Evolutionary conservation across 2,888 invertebrate species (phyloP).

Genomic region (Onthophagus sagittarius): DNA sequence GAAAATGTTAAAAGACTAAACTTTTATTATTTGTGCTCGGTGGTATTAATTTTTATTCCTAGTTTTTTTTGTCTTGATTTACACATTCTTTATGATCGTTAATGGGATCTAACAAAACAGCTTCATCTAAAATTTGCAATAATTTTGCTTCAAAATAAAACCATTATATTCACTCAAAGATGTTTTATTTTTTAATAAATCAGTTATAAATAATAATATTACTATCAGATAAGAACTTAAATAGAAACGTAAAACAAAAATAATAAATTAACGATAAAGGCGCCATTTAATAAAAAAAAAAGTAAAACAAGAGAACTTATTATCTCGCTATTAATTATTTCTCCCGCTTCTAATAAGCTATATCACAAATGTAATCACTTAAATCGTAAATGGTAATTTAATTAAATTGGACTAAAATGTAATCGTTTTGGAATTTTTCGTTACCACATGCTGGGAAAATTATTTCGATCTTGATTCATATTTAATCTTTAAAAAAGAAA

Average conservation of each 20-base stretch:
- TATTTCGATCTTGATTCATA: slow-evolving; percentile 53
- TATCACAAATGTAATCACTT: slow-evolving; percentile 45
- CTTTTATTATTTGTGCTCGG: too few species aligned
- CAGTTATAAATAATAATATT: neutral
- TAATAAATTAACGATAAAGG: slow-evolving; percentile 6
- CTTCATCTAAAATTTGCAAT: too few species aligned
- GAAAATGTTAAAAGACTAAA: too few species aligned
- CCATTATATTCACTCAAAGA: neutral
- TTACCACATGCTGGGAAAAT: slow-evolving; percentile 52
- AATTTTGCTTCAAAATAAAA: too few species aligned
- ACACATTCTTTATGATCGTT: too few species aligned
- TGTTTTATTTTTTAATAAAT: neutral
- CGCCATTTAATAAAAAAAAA: neutral
- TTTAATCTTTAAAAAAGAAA: slow-evolving; percentile 48
- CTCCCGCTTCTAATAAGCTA: slow-evolving; percentile 27
- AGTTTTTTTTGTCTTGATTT: too few species aligned
- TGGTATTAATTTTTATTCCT: too few species aligned
- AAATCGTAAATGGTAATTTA: slow-evolving; percentile 20
- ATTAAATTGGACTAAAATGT: slow-evolving; percentile 36
- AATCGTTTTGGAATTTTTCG: slow-evolving; percentile 24
- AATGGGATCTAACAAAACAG: too few species aligned
- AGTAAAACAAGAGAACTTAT: neutral
- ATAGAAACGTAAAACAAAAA: neutral
- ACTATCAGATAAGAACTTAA: neutral
- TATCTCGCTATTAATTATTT: neutral